Percentiles rank a stretch among this genome's conserved stretches.
These are phyloP conservation scores for Pandemis heparana DNA, from an alignment of 2,888 invertebrate genomes.

Conservation along the genomic window DNA sequence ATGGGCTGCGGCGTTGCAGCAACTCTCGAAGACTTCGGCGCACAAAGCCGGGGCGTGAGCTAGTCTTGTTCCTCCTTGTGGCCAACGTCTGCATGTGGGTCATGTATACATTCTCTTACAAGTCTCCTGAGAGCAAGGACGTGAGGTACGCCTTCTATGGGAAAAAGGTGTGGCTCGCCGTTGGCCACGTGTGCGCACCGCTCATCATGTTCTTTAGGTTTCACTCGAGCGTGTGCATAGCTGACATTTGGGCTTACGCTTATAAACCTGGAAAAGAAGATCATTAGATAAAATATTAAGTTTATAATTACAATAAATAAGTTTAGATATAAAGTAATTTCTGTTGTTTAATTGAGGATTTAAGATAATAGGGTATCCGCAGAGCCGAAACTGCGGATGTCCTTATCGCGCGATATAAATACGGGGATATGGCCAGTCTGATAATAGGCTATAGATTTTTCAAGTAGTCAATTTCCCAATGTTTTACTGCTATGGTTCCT, in stretches of 20 bases:
- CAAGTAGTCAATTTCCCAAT: too few relatives aligned
- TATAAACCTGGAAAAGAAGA: conserved; percentile 58
- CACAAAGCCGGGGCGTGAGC: conserved; percentile 87
- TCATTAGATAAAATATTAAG: conserved; percentile 5
- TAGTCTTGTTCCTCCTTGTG: conserved; percentile 87
- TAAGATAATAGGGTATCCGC: background rate
- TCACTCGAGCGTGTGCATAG: conserved; percentile 87
- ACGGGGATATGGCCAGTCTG: too few relatives aligned
- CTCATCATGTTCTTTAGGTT: conserved; percentile 88
- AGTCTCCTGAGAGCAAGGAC: conserved; percentile 49
- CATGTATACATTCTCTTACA: conserved; percentile 82
- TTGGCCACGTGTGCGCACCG: conserved; percentile 87
- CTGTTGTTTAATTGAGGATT: background rate
- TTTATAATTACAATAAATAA: background rate
- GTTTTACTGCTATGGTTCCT: too few relatives aligned
- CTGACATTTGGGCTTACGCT: conserved; percentile 88
- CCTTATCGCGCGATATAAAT: too few relatives aligned
- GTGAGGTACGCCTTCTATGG: conserved; percentile 85
- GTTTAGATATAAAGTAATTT: background rate
- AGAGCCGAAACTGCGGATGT: too few relatives aligned
- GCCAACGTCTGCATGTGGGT: conserved; percentile 89
- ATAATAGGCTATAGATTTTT: too few relatives aligned
- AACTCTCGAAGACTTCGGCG: conserved; percentile 80
- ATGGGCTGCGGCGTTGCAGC: conserved; percentile 86
- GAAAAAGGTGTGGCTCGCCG: conserved; percentile 85